These are phyloP conservation scores for Gobius niger DNA, from an alignment of 2,113 vertebrate genomes.

Conservation along the genomic window DNA sequence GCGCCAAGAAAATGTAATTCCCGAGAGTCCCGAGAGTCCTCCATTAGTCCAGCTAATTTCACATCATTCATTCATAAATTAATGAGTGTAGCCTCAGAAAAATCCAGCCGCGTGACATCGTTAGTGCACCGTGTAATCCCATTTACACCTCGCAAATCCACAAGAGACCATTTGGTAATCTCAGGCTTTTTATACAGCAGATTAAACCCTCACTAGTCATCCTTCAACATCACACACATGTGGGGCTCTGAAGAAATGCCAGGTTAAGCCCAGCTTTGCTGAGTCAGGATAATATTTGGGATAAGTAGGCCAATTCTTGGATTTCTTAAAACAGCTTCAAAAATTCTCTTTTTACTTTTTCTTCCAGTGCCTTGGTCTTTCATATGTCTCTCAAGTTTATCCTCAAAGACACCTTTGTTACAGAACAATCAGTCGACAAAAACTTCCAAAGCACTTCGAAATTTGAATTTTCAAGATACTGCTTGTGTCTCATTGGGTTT, in stretches of 20 bases:
- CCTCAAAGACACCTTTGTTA: too few relatives aligned
- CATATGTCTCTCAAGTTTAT: too few relatives aligned
- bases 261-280: not conserved
- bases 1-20: not conserved
- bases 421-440: too few relatives aligned
- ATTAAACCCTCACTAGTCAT: constrained; percentile 6
- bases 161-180: constrained; percentile 15
- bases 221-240: not conserved
- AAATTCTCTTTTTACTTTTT: too few relatives aligned
- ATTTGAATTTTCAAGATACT: too few relatives aligned
- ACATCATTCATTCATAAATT: constrained; percentile 59
- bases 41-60: constrained; percentile 66
- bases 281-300: not conserved
- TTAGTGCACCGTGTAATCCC: constrained; percentile 53
- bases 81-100: constrained; percentile 47
- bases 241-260: not conserved
- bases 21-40: constrained; percentile 50
- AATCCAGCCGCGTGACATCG: constrained; percentile 41
- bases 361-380: too few relatives aligned
- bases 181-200: not conserved
- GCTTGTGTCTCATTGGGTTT: too few relatives aligned
- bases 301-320: too few relatives aligned
- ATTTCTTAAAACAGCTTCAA: too few relatives aligned
- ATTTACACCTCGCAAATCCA: constrained; percentile 51
- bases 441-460: too few relatives aligned